Conservation (phyloP, 2,888 invertebrate species). For the Seira musarum region DNA sequence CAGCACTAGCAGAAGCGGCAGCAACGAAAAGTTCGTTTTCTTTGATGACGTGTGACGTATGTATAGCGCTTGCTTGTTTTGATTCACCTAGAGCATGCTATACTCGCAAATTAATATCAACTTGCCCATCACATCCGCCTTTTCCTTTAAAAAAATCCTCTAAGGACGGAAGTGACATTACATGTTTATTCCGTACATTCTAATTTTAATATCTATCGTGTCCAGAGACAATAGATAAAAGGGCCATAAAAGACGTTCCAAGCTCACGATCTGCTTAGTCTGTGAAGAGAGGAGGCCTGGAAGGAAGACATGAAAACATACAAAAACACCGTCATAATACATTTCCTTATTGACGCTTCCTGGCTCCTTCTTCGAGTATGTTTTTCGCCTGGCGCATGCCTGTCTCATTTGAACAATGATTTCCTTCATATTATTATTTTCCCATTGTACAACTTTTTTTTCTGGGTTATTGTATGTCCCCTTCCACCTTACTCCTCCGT, state of each 20-base stretch:
- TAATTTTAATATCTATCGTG: slow-evolving; percentile 3
- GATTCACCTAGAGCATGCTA: neutral
- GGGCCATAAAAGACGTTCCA: too few species aligned
- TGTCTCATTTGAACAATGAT: slow-evolving; percentile 13
- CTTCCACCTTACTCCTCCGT: neutral
- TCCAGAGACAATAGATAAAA: too few species aligned
- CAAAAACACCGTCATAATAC: neutral
- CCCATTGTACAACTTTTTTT: slow-evolving; percentile 1
- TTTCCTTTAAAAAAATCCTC: neutral
- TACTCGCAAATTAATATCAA: neutral
- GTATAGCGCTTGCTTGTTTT: neutral
- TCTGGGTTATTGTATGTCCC: slow-evolving; percentile 3
- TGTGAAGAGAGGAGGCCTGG: neutral
- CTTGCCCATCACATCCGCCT: neutral
- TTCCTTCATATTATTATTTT: neutral
- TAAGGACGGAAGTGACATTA: neutral
- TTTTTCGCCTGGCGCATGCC: slow-evolving; percentile 1
- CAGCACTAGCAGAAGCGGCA: too few species aligned
- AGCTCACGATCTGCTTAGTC: too few species aligned
- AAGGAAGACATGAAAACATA: neutral
- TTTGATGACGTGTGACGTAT: slow-evolving; percentile 12
- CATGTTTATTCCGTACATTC: neutral
- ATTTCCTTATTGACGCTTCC: slow-evolving; percentile 1
- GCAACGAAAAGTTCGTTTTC: neutral
- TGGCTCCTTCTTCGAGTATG: neutral